Evolutionary conservation across 2,888 invertebrate species (phyloP), one percentile per base, ranked within the genome.

Genomic region (Maniola hyperantus): DNA sequence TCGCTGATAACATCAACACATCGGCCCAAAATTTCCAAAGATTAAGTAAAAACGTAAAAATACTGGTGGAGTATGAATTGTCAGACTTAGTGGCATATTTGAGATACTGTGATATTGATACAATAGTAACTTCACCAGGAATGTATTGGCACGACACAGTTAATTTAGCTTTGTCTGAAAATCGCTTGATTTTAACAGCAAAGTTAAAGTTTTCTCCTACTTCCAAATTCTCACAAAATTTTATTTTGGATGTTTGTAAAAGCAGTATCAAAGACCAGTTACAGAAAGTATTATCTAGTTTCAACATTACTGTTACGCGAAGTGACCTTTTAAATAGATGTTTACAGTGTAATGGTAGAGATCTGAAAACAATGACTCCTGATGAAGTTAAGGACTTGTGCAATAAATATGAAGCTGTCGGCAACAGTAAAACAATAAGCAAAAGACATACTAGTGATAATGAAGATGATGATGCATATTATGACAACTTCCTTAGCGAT

Each of bases 311-410:
- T 53, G 91, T 97, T 58, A 93, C 91, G 39, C 91, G 93, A 79
- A 91, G 91, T 69, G 94, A 97, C 83, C 93, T 97, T 70, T 95
- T 96, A 76, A 95, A 94, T 76, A 92, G 96, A 74, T 97, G 97
- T 84, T 94, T 95, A 84, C 94, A 95, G 83, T 92, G 94, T 81
- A 93, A 93, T 77, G 77, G 79, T 50, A 81, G 75, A 68, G 78
- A 82, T 67, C 74, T 91, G 71, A 87, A 72, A 70, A 82, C 76
- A 68, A 66, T 90, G 39, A 72, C 74, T 70, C 64, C 74, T 58
- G 77, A 80, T 68, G 87, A 88, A 72, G 84, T 91, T 64, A 65
- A 75, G 66, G 78, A 82, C 65, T 73, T 89, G 53, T 88, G 86
- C 76, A 75, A 65, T 61, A 77, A 79, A 36, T 86, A 84, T 77